These are phyloP conservation scores for Noctua comes DNA, from an alignment of 2,888 invertebrate genomes.

Conservation along the genomic window DNA sequence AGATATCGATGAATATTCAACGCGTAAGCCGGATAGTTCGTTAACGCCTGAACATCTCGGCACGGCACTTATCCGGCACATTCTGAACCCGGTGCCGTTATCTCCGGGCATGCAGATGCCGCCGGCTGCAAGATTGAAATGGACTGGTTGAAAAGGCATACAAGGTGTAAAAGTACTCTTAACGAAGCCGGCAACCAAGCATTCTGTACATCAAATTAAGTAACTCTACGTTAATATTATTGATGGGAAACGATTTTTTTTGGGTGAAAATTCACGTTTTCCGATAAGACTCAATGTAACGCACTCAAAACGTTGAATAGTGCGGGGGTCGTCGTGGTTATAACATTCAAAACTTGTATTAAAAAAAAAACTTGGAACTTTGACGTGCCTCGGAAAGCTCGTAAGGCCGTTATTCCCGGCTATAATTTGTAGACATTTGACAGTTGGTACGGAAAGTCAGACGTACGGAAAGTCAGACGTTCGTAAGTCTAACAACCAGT, in stretches of 20 bases:
- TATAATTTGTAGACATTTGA: not conserved
- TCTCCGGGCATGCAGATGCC: constrained; percentile 72
- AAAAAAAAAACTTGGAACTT: no score
- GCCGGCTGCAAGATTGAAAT: constrained; percentile 16
- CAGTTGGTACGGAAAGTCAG: not conserved
- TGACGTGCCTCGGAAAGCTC: not conserved
- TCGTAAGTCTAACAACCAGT: not conserved
- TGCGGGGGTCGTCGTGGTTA: no score
- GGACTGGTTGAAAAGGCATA: not conserved
- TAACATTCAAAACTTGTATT: no score
- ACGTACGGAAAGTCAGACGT: not conserved
- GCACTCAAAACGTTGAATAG: no score
- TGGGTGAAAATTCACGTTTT: no score
- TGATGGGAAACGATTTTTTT: no score
- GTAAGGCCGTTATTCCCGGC: not conserved
- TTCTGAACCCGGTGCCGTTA: constrained; percentile 69
- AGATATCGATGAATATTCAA: constrained; percentile 66
- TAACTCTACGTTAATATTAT: no score
- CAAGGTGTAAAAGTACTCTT: no score
- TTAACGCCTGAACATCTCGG: constrained; percentile 67
- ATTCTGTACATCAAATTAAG: no score
- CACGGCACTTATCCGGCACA: constrained; percentile 69
- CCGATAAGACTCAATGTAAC: no score
- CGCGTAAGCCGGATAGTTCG: constrained; percentile 64
- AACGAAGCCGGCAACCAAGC: no score